These are phyloP conservation scores for Stenchaetothrips biformis DNA, from an alignment of 2,888 invertebrate genomes.

Conservation along the genomic window DNA sequence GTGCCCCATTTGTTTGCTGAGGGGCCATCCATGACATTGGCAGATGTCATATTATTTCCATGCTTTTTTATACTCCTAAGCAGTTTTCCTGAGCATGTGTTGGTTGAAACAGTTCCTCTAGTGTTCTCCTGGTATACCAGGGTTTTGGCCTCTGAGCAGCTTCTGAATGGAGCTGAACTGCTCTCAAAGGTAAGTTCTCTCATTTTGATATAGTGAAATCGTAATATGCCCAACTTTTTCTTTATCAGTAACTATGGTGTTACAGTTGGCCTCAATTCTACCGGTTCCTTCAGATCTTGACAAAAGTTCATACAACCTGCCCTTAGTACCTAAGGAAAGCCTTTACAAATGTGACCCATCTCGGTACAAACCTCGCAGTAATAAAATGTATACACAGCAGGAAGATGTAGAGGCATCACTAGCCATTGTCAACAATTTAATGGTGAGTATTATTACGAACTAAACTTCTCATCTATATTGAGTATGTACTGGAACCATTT, in stretches of 20 bases:
- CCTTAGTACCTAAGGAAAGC: slow-evolving; percentile 56
- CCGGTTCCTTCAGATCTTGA: not conserved
- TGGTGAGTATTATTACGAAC: slow-evolving; percentile 27
- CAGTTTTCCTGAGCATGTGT: slow-evolving; percentile 44
- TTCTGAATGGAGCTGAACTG: not conserved
- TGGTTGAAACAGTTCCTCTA: slow-evolving; percentile 54
- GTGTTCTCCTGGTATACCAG: slow-evolving; percentile 59
- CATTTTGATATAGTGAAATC: not conserved
- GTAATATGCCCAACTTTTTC: not conserved
- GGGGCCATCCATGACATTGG: slow-evolving; percentile 73
- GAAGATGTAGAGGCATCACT: slow-evolving; percentile 64
- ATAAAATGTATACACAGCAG: slow-evolving; percentile 70
- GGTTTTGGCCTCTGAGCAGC: slow-evolving; percentile 41
- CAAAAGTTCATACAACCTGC: slow-evolving; percentile 44
- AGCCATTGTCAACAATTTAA: slow-evolving; percentile 48
- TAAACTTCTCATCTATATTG: not conserved
- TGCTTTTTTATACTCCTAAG: slow-evolving; percentile 60
- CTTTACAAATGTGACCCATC: slow-evolving; percentile 74
- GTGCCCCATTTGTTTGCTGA: slow-evolving; percentile 69
- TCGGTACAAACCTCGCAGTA: slow-evolving; percentile 63
- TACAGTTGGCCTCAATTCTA: not conserved
- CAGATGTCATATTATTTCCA: slow-evolving; percentile 75
- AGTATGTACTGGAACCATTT: not conserved
- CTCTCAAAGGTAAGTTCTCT: not conserved
- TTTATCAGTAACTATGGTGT: not conserved